A percentile compares a stretch with the other conserved stretches of the same genome.
Conservation (phyloP, 2,797 vertebrate species). For the Clarias fuscus region DNA sequence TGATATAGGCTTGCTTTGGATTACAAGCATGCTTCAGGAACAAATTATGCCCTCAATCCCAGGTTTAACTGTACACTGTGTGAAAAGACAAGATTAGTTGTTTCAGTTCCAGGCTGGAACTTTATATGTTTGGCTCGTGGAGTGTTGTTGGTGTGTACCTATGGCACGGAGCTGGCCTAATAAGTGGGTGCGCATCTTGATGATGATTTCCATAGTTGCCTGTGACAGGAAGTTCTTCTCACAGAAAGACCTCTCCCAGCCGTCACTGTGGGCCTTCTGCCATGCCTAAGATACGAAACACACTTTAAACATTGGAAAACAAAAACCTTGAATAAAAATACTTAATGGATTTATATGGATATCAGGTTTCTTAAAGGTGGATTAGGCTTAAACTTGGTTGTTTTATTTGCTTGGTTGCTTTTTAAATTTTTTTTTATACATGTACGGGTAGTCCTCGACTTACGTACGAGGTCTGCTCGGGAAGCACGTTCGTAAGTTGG, state of each 20-base stretch:
- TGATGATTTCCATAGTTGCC: slow-evolving; percentile 93
- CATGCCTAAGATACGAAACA: slow-evolving; percentile 76
- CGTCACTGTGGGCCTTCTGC: slow-evolving; percentile 90
- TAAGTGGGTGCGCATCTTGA: slow-evolving; percentile 91
- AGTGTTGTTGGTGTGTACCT: slow-evolving; percentile 68
- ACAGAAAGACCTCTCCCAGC: slow-evolving; percentile 92
- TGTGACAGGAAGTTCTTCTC: slow-evolving; percentile 94
- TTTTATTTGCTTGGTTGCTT: no score
- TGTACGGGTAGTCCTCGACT: no score
- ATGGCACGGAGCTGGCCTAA: slow-evolving; percentile 93
- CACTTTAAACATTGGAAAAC: neutral
- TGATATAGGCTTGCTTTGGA: no score
- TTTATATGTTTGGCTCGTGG: neutral
- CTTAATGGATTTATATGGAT: neutral
- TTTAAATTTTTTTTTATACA: no score
- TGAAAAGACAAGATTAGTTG: no score
- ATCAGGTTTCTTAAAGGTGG: neutral
- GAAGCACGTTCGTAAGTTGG: no score
- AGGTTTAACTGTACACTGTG: neutral
- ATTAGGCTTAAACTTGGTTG: neutral
- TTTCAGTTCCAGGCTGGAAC: neutral
- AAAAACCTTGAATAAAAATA: neutral
- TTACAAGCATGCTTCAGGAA: no score
- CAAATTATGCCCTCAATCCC: no score
- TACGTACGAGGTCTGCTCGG: no score